phyloP scores from a whole-genome alignment of 1,140 invertebrate species.

The Drosophila leontia region DNA sequence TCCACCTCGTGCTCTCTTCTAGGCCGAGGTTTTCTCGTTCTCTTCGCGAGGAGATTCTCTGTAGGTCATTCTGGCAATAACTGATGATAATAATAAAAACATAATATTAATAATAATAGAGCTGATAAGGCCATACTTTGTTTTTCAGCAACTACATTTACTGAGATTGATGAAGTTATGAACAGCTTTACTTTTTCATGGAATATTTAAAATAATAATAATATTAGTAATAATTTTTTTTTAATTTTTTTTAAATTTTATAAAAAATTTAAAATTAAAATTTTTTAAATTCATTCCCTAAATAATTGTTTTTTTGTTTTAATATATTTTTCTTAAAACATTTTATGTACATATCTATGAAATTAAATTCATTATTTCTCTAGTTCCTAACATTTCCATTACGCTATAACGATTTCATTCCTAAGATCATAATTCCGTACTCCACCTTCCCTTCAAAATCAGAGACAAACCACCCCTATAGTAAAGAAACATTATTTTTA shows the following conservation, averaged over 20 bases:
- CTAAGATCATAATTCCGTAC: too few species aligned
- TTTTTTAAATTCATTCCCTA: too few species aligned
- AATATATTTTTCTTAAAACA: too few species aligned
- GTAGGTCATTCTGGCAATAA: conserved; percentile 42
- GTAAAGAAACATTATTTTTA: neutral
- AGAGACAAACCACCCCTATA: neutral
- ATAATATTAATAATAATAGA: conserved; percentile 1
- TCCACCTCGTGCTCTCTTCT: conserved; percentile 34
- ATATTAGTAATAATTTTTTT: neutral
- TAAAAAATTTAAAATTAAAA: neutral
- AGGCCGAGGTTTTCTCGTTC: neutral
- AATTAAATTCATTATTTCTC: neutral
- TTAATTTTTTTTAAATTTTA: too few species aligned
- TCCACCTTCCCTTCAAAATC: neutral
- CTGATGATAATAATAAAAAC: conserved; percentile 10
- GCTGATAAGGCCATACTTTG: conserved; percentile 13
- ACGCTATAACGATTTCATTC: neutral
- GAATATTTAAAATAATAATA: neutral
- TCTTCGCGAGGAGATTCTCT: conserved; percentile 7
- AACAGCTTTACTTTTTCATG: neutral
- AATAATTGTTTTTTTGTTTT: too few species aligned
- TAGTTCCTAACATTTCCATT: neutral
- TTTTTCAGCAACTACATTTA: conserved; percentile 6
- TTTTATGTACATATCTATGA: neutral
- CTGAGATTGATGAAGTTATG: neutral